Conservation (phyloP, 53 echinoderm and acorn worm species). For the Paelopatides confundens region DNA sequence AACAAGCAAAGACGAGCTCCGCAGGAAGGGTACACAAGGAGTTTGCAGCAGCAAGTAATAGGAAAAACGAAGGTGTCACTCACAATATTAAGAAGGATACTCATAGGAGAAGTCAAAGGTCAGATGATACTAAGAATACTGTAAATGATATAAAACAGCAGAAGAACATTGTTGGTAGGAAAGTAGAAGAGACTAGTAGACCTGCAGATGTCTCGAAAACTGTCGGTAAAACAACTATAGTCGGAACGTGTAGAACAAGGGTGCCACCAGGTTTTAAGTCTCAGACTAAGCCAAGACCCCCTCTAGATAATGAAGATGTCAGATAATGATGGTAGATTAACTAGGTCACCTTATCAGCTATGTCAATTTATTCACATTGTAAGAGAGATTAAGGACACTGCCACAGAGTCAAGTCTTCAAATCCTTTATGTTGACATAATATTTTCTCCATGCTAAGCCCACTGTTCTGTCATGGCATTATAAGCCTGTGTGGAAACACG, state of each 20-base stretch:
- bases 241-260: background rate
- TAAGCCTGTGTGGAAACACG: no score
- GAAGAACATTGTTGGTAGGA: background rate
- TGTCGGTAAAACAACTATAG: background rate
- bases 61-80: background rate
- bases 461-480: no score
- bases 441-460: no score
- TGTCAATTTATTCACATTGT: no score
- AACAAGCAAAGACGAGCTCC: no score
- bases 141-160: background rate
- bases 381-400: no score
- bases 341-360: no score
- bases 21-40: background rate
- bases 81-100: background rate
- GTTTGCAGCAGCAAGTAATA: background rate
- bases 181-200: background rate
- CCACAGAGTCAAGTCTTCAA: no score
- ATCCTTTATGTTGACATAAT: no score
- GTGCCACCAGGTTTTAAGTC: constrained; percentile 63
- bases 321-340: constrained; percentile 19
- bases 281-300: constrained; percentile 52
- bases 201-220: background rate
- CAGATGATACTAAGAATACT: background rate
- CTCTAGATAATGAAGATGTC: constrained; percentile 78
- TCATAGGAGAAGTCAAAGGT: background rate